Evolutionary conservation across 30 jellyfish, hydroid and myxozoan species (phyloP).

Genomic region (Chironex yamaguchii): DNA sequence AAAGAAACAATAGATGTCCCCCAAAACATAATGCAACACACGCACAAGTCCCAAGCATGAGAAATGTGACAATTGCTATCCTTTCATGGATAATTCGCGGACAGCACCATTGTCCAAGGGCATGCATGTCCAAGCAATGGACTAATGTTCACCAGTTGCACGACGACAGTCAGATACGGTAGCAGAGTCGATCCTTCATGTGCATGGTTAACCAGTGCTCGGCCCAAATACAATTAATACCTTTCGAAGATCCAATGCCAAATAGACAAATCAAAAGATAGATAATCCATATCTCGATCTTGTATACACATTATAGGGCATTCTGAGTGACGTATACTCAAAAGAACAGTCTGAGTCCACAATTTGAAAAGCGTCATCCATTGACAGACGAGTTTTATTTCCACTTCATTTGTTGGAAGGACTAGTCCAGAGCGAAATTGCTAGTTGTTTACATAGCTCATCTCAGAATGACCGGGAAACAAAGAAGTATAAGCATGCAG

Average conservation of each 20-base stretch:
- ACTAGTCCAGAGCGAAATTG: too few relatives aligned
- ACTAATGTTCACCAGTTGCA: slow-evolving; percentile 88
- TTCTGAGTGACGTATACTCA: too few relatives aligned
- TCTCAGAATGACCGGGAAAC: too few relatives aligned
- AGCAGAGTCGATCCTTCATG: slow-evolving; percentile 90
- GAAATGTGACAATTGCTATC: slow-evolving; percentile 60
- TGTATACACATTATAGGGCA: too few relatives aligned
- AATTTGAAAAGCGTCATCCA: too few relatives aligned
- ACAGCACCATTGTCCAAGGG: slow-evolving; percentile 34
- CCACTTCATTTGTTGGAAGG: too few relatives aligned
- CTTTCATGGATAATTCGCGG: slow-evolving; percentile 79
- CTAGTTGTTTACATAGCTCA: too few relatives aligned
- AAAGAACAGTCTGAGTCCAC: too few relatives aligned
- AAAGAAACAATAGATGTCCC: slow-evolving; percentile 88
- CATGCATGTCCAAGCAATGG: slow-evolving; percentile 79
- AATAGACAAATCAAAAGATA: slow-evolving; percentile 71
- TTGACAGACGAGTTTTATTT: too few relatives aligned
- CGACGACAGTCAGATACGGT: slow-evolving; percentile 80
- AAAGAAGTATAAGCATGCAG: too few relatives aligned
- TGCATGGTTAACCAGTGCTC: slow-evolving; percentile 85
- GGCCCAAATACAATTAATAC: slow-evolving; percentile 93
- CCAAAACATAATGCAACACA: slow-evolving; percentile 66
- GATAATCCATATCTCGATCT: slow-evolving; percentile 71
- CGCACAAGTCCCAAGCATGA: slow-evolving; percentile 69
- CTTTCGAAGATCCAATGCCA: slow-evolving; percentile 99